Conservation (phyloP, 2,113 vertebrate species). For the Syngnathus floridae region DNA sequence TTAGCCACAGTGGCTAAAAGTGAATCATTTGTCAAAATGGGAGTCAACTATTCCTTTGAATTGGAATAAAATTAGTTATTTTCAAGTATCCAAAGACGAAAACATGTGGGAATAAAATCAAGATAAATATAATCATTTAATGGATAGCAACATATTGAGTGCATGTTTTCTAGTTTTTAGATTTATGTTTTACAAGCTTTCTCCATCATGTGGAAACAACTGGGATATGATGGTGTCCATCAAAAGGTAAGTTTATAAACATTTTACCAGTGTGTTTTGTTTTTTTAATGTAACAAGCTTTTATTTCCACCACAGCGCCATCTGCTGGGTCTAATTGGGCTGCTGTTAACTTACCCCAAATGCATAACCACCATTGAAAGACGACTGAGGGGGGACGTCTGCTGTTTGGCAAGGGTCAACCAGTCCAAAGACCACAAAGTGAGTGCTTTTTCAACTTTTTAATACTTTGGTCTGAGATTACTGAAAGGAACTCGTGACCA, state of each 20-base stretch:
- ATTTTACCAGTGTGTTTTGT: not conserved
- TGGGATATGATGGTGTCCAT: not conserved
- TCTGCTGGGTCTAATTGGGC: not conserved
- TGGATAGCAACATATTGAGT: too few species aligned
- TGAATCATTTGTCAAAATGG: not conserved
- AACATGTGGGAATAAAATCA: too few species aligned
- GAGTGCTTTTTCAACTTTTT: not conserved
- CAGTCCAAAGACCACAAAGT: not conserved
- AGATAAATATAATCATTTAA: too few species aligned
- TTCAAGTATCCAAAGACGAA: not conserved
- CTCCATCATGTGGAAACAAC: not conserved
- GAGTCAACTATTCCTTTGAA: not conserved
- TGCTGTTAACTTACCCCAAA: not conserved
- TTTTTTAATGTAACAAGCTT: not conserved
- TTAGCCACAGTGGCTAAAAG: not conserved
- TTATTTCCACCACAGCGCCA: not conserved
- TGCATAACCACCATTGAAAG: not conserved
- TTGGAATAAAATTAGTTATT: not conserved
- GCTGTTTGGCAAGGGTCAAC: not conserved
- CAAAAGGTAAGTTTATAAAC: not conserved
- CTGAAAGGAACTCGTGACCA: not conserved
- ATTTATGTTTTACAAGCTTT: not conserved
- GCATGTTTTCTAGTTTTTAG: not conserved
- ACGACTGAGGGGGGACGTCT: too few species aligned
- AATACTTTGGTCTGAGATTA: not conserved